Percentiles rank a stretch among this genome's conserved stretches.
Conservation (phyloP, 2,797 vertebrate genomes). For the Smutsia gigantea region DNA sequence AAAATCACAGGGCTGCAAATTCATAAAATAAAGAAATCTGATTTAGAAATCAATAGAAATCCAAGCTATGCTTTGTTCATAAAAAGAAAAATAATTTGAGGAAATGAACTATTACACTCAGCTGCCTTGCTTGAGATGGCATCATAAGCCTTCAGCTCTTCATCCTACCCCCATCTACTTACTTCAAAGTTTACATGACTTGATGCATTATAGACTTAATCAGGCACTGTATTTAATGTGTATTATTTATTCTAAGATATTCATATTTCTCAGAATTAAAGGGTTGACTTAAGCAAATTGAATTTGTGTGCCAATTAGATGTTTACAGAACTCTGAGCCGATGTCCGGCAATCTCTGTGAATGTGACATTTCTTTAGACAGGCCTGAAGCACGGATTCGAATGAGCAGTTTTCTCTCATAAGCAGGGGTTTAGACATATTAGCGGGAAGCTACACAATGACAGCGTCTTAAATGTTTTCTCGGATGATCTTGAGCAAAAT, state of each 20-base stretch:
- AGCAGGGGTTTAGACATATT: background rate
- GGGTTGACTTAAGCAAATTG: background rate
- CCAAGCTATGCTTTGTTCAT: background rate
- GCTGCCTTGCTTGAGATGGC: background rate
- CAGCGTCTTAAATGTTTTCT: constrained; percentile 1
- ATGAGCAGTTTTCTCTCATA: background rate
- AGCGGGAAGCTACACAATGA: background rate
- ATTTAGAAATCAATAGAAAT: background rate
- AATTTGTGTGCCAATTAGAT: background rate
- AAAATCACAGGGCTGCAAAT: background rate
- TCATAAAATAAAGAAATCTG: constrained; percentile 17
- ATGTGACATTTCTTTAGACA: background rate
- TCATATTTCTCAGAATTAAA: background rate
- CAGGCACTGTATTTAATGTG: background rate
- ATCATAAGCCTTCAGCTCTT: background rate
- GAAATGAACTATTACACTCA: background rate
- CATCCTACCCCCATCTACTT: background rate
- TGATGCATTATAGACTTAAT: background rate
- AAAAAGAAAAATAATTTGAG: background rate
- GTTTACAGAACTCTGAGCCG: background rate
- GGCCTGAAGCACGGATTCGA: background rate
- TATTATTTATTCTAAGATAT: background rate
- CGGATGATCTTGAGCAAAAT: constrained; percentile 15
- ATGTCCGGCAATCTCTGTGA: background rate
- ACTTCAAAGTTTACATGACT: background rate